Evolutionary conservation across 1,140 invertebrate genomes (phyloP).

Genomic region (Akabosia matsudoensis): DNA sequence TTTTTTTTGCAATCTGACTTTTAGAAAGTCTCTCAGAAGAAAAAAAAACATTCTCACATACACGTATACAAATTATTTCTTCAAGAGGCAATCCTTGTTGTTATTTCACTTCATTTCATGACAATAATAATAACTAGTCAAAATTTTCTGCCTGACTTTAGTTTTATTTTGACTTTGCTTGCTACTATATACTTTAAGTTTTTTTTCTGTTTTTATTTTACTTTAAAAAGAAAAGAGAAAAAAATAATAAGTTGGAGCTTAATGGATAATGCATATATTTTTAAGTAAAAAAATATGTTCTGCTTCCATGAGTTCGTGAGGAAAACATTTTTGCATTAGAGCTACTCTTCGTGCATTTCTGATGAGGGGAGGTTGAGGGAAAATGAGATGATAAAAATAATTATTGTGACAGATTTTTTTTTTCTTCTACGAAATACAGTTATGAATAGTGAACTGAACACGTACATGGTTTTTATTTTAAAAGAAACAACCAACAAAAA

Average conservation of each 20-base stretch:
- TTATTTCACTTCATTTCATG: conserved; percentile 19
- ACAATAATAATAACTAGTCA: conserved; percentile 2
- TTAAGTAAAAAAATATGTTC: neutral
- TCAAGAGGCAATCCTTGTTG: neutral
- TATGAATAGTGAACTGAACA: no score
- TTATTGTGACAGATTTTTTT: conserved; percentile 17
- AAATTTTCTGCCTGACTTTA: neutral
- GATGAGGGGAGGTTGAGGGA: conserved; percentile 14
- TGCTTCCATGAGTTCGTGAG: conserved; percentile 23
- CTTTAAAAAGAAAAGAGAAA: neutral
- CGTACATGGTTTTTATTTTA: no score
- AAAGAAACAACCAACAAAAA: neutral
- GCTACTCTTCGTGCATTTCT: conserved; percentile 13
- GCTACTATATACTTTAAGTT: neutral
- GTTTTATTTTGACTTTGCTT: neutral
- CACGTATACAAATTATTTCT: neutral
- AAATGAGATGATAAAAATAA: conserved; percentile 15
- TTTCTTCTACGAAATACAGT: no score
- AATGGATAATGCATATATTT: neutral
- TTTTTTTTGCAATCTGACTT: no score
- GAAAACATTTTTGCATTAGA: conserved; percentile 5
- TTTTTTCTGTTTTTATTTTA: neutral
- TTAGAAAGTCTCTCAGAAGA: neutral
- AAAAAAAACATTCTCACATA: neutral
- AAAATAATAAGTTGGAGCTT: neutral